phyloP scores from a whole-genome alignment of 2,113 vertebrate species.

The Hystrix brachyura region DNA sequence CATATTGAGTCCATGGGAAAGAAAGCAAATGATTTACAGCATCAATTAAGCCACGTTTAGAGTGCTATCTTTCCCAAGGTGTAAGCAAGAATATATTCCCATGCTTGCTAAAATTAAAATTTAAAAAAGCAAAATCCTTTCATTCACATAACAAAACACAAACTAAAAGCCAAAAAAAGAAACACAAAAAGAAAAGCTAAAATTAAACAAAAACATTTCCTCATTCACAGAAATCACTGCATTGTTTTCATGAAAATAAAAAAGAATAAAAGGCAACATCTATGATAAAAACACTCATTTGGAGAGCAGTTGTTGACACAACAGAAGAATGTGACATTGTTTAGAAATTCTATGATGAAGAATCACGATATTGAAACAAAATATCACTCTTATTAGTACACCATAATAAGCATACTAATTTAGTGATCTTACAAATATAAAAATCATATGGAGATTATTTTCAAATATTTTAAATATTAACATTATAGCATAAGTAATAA shows the following conservation, averaged over 20 bases:
- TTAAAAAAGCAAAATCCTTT: constrained; percentile 70
- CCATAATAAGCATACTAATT: constrained; percentile 59
- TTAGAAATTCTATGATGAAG: constrained; percentile 50
- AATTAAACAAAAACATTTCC: constrained; percentile 82
- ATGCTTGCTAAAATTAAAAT: constrained; percentile 86
- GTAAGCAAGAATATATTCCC: constrained; percentile 86
- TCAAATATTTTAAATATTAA: constrained; percentile 51
- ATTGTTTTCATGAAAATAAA: constrained; percentile 60
- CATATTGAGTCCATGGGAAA: constrained; percentile 85
- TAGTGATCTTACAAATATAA: constrained; percentile 44
- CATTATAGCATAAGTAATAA: constrained; percentile 21
- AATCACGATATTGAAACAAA: constrained; percentile 48
- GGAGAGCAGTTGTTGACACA: constrained; percentile 74
- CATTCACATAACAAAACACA: constrained; percentile 70
- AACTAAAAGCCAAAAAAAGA: constrained; percentile 80
- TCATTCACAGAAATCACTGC: constrained; percentile 70
- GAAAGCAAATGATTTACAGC: constrained; percentile 85
- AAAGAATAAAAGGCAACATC: constrained; percentile 63
- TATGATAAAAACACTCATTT: constrained; percentile 71
- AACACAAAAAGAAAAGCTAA: constrained; percentile 78
- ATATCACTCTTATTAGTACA: constrained; percentile 66
- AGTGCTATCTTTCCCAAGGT: constrained; percentile 75
- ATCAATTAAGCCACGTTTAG: constrained; percentile 83
- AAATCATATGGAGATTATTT: constrained; percentile 16
- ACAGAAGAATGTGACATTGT: constrained; percentile 48